Conservation (phyloP, 2,797 vertebrate species). For the Aeoliscus strigatus region DNA sequence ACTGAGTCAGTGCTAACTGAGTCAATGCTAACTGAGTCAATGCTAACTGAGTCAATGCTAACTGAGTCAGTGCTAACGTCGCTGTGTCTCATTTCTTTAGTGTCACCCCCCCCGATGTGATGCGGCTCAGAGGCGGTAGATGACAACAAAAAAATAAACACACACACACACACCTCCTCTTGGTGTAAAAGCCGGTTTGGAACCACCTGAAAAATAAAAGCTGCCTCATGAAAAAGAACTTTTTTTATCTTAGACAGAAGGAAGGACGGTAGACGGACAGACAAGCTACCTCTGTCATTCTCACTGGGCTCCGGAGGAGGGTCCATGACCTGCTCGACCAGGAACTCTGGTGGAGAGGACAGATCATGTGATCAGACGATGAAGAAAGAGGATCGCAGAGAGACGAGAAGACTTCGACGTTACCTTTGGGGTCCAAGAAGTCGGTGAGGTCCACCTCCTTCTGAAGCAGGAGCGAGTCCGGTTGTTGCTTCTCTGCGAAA, state of each 20-base stretch:
- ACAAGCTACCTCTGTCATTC: no score
- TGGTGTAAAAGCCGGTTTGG: conserved; percentile 9
- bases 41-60: no score
- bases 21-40: no score
- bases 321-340: no score
- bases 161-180: conserved; percentile 32
- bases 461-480: conserved; percentile 19
- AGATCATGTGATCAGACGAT: no score
- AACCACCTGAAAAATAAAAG: conserved; percentile 10
- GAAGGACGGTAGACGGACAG: neutral
- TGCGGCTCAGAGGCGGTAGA: neutral
- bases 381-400: neutral
- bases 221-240: neutral
- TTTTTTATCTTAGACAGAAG: neutral
- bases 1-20: no score
- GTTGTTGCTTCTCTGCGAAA: conserved; percentile 25
- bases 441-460: conserved; percentile 14
- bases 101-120: no score
- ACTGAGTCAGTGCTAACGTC: no score
- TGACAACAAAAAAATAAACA: neutral
- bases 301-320: no score
- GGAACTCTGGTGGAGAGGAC: no score
- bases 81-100: no score
- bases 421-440: conserved; percentile 2
- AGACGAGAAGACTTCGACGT: neutral